These are phyloP conservation scores for Oegoconia quadripuncta DNA, from an alignment of 2,888 invertebrate species.

Conservation along the genomic window DNA sequence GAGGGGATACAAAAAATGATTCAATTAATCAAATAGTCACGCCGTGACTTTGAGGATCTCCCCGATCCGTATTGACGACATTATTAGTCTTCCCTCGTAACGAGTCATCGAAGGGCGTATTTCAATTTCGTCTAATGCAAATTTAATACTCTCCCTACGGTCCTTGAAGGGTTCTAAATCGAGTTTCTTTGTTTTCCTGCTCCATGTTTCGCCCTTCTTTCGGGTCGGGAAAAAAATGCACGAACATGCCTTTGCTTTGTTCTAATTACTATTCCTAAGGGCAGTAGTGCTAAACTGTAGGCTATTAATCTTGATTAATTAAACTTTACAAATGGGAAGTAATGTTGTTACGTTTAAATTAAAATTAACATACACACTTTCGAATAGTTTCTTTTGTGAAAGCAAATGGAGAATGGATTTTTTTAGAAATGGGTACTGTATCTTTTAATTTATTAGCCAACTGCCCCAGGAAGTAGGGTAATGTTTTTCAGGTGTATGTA, in stretches of 20 bases:
- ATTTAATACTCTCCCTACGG: constrained; percentile 72
- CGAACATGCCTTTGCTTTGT: constrained; percentile 9
- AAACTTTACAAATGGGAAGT: constrained; percentile 39
- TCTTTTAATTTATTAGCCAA: too few species aligned
- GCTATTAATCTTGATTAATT: constrained; percentile 70
- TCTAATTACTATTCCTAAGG: constrained; percentile 58
- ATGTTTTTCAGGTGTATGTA: too few species aligned
- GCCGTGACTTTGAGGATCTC: constrained; percentile 66
- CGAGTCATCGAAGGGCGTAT: constrained; percentile 73
- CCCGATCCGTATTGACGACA: constrained; percentile 64
- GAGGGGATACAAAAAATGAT: constrained; percentile 59
- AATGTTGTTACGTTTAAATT: constrained; percentile 31
- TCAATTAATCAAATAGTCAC: constrained; percentile 75
- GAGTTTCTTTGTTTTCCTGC: constrained; percentile 69
- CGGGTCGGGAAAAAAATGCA: constrained; percentile 22
- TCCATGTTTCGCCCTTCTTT: constrained; percentile 23
- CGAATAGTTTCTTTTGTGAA: too few species aligned
- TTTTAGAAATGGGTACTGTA: too few species aligned
- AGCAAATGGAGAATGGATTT: too few species aligned
- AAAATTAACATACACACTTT: constrained; percentile 1
- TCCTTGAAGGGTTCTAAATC: constrained; percentile 60
- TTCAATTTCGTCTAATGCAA: constrained; percentile 78
- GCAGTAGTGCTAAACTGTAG: constrained; percentile 54
- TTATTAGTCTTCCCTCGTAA: constrained; percentile 71
- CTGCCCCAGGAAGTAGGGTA: too few species aligned